These are phyloP conservation scores for Brevimyrus niger DNA, from an alignment of 2,113 vertebrate species.

Conservation along the genomic window DNA sequence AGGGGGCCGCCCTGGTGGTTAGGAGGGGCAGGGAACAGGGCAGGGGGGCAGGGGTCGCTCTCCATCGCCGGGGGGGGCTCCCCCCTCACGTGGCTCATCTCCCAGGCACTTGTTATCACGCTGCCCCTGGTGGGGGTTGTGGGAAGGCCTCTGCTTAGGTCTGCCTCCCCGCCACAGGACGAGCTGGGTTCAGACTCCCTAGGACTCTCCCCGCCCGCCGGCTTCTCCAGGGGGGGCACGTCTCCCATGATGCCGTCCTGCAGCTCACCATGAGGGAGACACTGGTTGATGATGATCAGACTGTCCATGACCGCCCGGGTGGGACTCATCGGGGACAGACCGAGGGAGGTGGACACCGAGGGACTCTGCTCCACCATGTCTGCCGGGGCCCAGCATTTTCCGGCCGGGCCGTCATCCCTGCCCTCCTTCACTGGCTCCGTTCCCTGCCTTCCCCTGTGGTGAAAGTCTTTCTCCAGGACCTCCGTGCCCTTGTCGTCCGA, in stretches of 20 bases:
- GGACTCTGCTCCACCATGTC: slow-evolving; percentile 69
- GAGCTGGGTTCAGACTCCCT: slow-evolving; percentile 44
- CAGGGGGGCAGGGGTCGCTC: slow-evolving; percentile 49
- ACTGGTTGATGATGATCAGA: slow-evolving; percentile 76
- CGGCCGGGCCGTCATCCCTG: slow-evolving; percentile 50
- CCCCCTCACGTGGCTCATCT: slow-evolving; percentile 70
- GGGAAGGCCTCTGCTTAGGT: slow-evolving; percentile 73
- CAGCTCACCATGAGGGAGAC: slow-evolving; percentile 51
- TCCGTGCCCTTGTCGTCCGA: slow-evolving; percentile 81
- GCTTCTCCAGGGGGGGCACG: slow-evolving; percentile 83
- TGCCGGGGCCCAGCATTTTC: slow-evolving; percentile 64
- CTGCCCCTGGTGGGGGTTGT: slow-evolving; percentile 88
- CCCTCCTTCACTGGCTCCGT: slow-evolving; percentile 76
- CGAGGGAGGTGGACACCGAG: slow-evolving; percentile 58
- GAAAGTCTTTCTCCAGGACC: slow-evolving; percentile 73
- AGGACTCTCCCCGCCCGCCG: slow-evolving; percentile 60
- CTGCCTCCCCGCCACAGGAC: slow-evolving; percentile 66
- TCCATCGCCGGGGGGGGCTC: slow-evolving; percentile 48
- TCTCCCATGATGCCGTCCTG: slow-evolving; percentile 66
- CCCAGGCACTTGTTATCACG: slow-evolving; percentile 92
- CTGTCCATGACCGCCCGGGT: slow-evolving; percentile 72
- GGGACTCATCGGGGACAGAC: slow-evolving; percentile 67
- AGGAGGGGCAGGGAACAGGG: slow-evolving; percentile 72
- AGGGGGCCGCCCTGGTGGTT: slow-evolving; percentile 69
- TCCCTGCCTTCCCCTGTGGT: slow-evolving; percentile 73